These are phyloP conservation scores for Ophraella communa DNA, from an alignment of 2,888 invertebrate species.

Conservation along the genomic window DNA sequence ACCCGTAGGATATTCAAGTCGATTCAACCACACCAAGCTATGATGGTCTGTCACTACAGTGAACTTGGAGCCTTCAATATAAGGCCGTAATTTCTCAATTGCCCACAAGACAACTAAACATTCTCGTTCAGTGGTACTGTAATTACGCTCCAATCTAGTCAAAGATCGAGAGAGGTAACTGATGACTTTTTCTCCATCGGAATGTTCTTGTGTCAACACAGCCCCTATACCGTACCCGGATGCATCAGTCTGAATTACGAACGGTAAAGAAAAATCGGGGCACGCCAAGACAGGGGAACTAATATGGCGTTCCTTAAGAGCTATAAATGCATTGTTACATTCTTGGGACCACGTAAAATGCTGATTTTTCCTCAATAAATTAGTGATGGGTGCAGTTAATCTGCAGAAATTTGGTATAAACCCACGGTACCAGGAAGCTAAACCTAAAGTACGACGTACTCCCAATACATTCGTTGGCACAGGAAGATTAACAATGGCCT, in stretches of 20 bases:
- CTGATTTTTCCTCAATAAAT: background rate
- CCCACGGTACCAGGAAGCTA: background rate
- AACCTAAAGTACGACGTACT: background rate
- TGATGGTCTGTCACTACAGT: conserved; percentile 34
- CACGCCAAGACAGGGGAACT: conserved; percentile 7
- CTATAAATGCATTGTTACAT: background rate
- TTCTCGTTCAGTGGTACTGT: conserved; percentile 1
- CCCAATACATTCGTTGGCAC: conserved; percentile 7
- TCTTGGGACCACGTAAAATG: background rate
- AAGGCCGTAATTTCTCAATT: conserved; percentile 27
- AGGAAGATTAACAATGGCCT: conserved; percentile 33
- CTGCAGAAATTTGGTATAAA: background rate
- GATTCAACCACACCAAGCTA: conserved; percentile 28
- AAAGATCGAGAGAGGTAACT: background rate
- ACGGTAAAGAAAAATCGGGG: background rate
- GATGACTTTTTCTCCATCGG: conserved; percentile 15
- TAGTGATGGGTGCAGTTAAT: background rate
- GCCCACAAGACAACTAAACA: background rate
- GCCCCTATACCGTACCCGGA: conserved; percentile 16
- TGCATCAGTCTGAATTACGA: conserved; percentile 12
- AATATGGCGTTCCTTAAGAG: background rate
- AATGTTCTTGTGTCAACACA: conserved; percentile 11
- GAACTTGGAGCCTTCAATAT: conserved; percentile 30
- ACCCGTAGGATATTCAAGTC: conserved; percentile 23
- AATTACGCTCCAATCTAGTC: conserved; percentile 12